phyloP scores from a whole-genome alignment of 2,113 vertebrate species.

The Ictidomys tridecemlineatus region DNA sequence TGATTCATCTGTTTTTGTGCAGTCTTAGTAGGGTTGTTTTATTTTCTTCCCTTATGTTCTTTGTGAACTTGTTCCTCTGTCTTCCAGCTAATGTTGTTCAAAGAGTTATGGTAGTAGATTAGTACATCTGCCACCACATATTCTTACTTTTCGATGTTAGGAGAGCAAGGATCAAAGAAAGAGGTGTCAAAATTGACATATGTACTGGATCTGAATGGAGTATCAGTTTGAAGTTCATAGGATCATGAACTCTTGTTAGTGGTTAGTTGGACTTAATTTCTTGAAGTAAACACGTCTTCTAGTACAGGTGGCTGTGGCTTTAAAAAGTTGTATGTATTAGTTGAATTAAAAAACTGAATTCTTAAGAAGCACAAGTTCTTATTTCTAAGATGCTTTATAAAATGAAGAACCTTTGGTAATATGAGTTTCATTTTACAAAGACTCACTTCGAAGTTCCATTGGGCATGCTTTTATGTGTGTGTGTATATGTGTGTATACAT shows the following conservation, averaged over 20 bases:
- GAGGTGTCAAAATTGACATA: not conserved
- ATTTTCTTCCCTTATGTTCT: not conserved
- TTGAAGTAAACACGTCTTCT: not conserved
- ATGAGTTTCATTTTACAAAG: not conserved
- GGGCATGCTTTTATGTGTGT: not conserved
- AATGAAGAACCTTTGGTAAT: not conserved
- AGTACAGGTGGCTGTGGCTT: not conserved
- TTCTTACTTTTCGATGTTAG: not conserved
- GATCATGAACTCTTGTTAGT: not conserved
- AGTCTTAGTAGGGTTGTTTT: not conserved
- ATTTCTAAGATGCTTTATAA: constrained; percentile 37
- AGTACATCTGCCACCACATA: not conserved
- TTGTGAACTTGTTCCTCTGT: not conserved
- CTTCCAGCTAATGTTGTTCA: not conserved
- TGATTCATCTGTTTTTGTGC: not conserved
- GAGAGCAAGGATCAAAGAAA: not conserved
- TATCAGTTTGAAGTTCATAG: not conserved
- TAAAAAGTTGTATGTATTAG: not conserved
- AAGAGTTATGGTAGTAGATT: not conserved
- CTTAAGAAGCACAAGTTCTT: not conserved
- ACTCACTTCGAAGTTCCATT: not conserved
- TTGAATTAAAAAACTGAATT: constrained; percentile 18
- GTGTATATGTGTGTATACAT: too few species aligned
- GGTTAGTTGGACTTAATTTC: not conserved
- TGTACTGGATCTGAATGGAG: not conserved